These are phyloP conservation scores for Muraenolepis orangiensis DNA, from an alignment of 2,797 vertebrate species.

Conservation along the genomic window DNA sequence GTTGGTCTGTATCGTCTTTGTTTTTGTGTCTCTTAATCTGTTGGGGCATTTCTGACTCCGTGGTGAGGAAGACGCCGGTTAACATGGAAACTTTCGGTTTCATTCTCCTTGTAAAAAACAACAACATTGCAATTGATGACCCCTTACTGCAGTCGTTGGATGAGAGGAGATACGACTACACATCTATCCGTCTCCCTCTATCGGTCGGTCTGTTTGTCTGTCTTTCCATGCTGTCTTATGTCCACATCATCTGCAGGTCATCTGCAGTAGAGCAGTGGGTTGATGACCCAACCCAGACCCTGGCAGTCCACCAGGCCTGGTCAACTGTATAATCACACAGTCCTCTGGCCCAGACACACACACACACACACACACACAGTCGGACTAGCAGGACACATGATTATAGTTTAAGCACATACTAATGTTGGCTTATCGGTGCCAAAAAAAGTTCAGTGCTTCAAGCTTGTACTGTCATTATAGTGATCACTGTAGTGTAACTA, in stretches of 20 bases:
- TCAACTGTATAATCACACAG: not conserved
- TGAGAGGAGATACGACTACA: not conserved
- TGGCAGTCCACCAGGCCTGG: not conserved
- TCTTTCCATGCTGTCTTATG: not conserved
- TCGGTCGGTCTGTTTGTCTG: not conserved
- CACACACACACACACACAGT: conserved; percentile 14
- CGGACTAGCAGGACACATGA: conserved; percentile 17
- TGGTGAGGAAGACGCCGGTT: not conserved
- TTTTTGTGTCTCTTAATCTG: not conserved
- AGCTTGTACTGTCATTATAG: conserved; percentile 50
- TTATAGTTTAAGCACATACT: conserved; percentile 18
- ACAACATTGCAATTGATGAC: not conserved
- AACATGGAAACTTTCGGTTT: not conserved
- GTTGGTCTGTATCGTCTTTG: not conserved
- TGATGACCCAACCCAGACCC: not conserved
- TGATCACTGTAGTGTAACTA: not conserved
- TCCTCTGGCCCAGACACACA: not conserved
- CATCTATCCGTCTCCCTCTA: not conserved
- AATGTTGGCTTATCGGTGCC: conserved; percentile 38
- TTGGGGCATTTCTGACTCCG: not conserved
- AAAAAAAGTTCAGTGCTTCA: conserved; percentile 64
- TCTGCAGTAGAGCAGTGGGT: not conserved
- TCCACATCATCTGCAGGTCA: not conserved
- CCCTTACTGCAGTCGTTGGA: not conserved
- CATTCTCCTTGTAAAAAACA: not conserved